These are phyloP conservation scores for Fregata magnificens DNA, from an alignment of 2,113 vertebrate species.

Conservation along the genomic window DNA sequence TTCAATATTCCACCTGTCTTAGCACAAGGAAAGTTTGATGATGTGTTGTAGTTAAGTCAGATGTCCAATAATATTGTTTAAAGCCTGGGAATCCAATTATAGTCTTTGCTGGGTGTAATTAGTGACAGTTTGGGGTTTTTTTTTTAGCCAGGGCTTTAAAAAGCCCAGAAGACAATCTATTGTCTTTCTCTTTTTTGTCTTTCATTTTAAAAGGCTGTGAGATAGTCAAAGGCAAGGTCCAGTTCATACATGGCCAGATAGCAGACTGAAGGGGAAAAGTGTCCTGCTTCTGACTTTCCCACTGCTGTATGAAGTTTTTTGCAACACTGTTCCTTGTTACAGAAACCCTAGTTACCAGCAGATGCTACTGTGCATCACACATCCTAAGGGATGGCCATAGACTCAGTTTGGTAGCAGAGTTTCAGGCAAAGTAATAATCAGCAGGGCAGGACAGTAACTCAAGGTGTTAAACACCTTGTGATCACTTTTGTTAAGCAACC, in stretches of 20 bases:
- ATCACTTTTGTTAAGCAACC: background rate
- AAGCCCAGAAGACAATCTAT: background rate
- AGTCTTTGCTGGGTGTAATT: background rate
- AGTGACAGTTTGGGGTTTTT: rapidly evolving
- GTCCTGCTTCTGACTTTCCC: background rate
- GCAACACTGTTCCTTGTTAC: background rate
- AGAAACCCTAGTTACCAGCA: background rate
- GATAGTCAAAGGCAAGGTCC: background rate
- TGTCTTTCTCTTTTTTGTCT: background rate
- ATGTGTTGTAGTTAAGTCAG: background rate
- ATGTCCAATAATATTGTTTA: background rate
- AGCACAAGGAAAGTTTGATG: background rate
- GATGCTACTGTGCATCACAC: too few species aligned
- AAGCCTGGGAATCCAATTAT: background rate
- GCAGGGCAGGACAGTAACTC: background rate
- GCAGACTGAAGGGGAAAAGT: background rate
- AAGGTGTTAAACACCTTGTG: background rate
- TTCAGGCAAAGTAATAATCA: background rate
- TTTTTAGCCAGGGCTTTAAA: background rate
- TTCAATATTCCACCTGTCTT: background rate
- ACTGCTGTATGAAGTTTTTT: background rate
- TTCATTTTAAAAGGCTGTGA: background rate
- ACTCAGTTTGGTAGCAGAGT: background rate
- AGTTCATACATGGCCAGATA: background rate
- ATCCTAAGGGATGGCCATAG: background rate